These are phyloP conservation scores for Megastigmus dorsalis DNA, from an alignment of 2,888 invertebrate species.

Conservation along the genomic window DNA sequence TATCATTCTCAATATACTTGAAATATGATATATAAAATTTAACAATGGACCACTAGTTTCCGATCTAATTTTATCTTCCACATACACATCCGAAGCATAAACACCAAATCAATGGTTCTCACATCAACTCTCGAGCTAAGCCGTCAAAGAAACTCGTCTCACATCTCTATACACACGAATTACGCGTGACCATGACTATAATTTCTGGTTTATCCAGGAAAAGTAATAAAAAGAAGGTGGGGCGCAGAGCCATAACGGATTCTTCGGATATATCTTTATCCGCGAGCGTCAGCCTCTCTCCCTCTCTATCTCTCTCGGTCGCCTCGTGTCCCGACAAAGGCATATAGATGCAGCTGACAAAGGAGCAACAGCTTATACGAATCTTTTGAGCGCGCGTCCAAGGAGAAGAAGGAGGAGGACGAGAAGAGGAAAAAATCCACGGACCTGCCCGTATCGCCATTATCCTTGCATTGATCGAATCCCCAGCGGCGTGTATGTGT, in stretches of 20 bases:
- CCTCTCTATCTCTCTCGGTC: too few relatives aligned
- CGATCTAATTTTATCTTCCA: too few relatives aligned
- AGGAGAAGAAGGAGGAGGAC: too few relatives aligned
- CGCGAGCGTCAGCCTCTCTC: neutral
- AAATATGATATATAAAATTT: too few relatives aligned
- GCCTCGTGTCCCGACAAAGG: neutral
- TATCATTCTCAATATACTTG: too few relatives aligned
- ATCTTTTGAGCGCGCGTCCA: neutral
- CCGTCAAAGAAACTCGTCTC: neutral
- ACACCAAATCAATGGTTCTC: neutral
- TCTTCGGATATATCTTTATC: constrained; percentile 30
- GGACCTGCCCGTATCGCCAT: constrained; percentile 1
- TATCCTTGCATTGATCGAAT: constrained; percentile 24
- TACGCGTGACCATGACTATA: too few relatives aligned
- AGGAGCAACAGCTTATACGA: constrained; percentile 25
- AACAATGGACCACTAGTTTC: too few relatives aligned
- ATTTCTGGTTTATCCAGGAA: too few relatives aligned
- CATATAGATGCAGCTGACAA: constrained; percentile 20
- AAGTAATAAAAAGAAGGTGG: too few relatives aligned
- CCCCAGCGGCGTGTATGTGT: neutral
- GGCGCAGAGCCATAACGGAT: neutral
- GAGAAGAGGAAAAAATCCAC: neutral
- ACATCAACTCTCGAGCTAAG: neutral
- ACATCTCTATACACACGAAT: neutral
- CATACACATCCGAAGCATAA: neutral